A percentile compares a stretch with the other conserved stretches of the same genome.
phyloP scores from a whole-genome alignment of 2,888 invertebrate species.

The Lamproptera curius region DNA sequence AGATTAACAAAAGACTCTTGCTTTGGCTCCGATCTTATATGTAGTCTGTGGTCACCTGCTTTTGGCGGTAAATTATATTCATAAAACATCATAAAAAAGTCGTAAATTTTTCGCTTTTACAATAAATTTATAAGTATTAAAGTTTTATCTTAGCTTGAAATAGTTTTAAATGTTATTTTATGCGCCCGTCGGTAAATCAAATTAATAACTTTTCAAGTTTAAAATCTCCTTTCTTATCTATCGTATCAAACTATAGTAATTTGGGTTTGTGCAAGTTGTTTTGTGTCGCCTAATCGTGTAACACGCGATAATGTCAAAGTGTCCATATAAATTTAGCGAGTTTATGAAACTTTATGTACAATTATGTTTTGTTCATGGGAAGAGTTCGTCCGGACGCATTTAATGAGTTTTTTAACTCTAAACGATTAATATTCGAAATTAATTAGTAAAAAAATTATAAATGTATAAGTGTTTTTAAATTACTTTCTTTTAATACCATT shows the following conservation, averaged over 20 bases:
- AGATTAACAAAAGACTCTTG: conserved; percentile 11
- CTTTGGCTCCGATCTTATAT: not conserved
- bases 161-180: not conserved
- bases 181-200: not conserved
- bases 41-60: not conserved
- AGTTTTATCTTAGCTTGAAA: no score
- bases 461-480: no score
- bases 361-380: not conserved
- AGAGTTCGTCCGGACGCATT: no score
- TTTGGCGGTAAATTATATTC: conserved; percentile 5
- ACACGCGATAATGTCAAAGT: not conserved
- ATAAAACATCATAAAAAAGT: not conserved
- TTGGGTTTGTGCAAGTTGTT: not conserved
- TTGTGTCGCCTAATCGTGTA: not conserved
- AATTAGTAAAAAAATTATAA: no score
- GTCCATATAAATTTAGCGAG: not conserved
- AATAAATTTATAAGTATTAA: not conserved
- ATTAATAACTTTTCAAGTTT: not conserved
- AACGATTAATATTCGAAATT: no score
- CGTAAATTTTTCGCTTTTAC: not conserved
- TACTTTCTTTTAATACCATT: no score
- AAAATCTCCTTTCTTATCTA: not conserved
- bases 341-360: not conserved
- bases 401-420: no score
- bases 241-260: not conserved